phyloP scores from a whole-genome alignment of 1,140 invertebrate genomes.

The Campoletis sonorensis region DNA sequence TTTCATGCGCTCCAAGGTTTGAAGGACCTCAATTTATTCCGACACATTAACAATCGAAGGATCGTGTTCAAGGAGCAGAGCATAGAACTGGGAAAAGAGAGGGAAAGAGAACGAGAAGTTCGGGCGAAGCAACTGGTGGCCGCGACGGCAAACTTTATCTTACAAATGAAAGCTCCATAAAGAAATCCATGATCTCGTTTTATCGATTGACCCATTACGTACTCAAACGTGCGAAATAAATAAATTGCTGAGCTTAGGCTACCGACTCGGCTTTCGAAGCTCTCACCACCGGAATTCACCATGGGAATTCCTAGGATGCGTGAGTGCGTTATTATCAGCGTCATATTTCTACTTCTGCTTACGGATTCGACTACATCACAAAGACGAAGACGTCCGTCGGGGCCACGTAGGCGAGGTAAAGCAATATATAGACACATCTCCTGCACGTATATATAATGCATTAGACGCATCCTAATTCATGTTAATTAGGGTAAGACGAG shows the following conservation, averaged over 20 bases:
- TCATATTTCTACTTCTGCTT: background rate
- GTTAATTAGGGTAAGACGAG: too few relatives aligned
- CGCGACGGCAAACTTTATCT: slow-evolving; percentile 10
- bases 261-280: background rate
- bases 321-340: slow-evolving; percentile 6
- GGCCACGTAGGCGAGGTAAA: slow-evolving; percentile 4
- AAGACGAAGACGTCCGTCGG: background rate
- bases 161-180: background rate
- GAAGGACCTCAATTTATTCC: background rate
- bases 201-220: background rate
- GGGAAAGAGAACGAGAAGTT: slow-evolving; percentile 48
- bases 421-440: background rate
- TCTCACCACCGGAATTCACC: background rate
- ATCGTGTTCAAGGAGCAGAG: slow-evolving; percentile 38
- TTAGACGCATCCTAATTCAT: too few relatives aligned
- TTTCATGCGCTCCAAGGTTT: background rate
- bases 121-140: slow-evolving; percentile 49
- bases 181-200: slow-evolving; percentile 7
- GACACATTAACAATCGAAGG: background rate
- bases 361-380: slow-evolving; percentile 16
- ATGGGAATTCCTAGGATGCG: slow-evolving; percentile 1
- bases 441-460: too few relatives aligned
- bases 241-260: background rate
- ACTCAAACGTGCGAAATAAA: background rate
- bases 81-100: slow-evolving; percentile 44